Base-by-base conservation (phyloP, 2,113 vertebrate genomes). In the Phylloscopus whistleri region DNA sequence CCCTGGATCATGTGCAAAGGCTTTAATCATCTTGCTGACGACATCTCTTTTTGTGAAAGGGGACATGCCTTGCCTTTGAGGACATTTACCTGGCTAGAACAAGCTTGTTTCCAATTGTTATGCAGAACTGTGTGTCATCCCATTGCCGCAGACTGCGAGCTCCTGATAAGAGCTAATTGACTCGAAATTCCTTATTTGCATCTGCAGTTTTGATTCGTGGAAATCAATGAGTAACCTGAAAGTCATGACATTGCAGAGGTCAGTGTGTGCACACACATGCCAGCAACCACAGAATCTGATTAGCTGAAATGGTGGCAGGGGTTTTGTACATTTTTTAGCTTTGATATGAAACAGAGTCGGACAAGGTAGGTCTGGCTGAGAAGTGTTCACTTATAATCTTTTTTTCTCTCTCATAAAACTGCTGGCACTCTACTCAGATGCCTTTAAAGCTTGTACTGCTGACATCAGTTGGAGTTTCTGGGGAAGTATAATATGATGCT, bases 191-290 rank as follows among this genome's bases (percentile, higher is more conserved):
- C 86, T 96, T 90, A 88, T 87, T 97, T 97, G 90, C 93, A 93
- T 95, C 4, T n/a, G 0, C 60, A 77, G 85, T 96, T 91, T 95
- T 92, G 68, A 75, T 95, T 76, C 72, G 30, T 1, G 4, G 70
- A 85, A 96, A 96, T 96, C 83, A 95, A 78, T 91, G 82, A 91
- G 39, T 63, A 94, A 67, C 82, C 82, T 89, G 89, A 95, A 97
- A 96, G 92, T 87, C 94, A 74, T 63, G 90, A 68, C 95, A 84
- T 79, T 93, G 94, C 41, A 84, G 91, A 96, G 93, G 94, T 96
- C 93, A 87, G 64, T 30, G 33, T 67, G 44, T 28, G 11, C 35
- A 15, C 12, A 35, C 39, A 64, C 48, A 27, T 0, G 4, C n/a
- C 19, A 53, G 49, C 46, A 92, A 85, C 41, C 28, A 30, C 52